Conservation (phyloP, 2,797 vertebrate genomes). For the Malacoctenus gilli region DNA sequence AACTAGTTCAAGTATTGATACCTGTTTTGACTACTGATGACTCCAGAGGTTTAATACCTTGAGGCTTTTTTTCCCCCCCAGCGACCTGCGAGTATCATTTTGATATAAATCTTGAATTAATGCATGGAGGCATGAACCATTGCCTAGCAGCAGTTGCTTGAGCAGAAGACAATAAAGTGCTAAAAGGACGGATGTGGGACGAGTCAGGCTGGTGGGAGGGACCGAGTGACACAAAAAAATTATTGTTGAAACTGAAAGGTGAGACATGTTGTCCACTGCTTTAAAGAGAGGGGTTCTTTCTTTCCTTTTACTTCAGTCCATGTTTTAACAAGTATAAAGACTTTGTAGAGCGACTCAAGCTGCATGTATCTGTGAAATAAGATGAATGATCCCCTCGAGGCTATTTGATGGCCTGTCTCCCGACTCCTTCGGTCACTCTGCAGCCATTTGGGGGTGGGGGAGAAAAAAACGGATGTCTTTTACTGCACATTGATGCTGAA, state of each 20-base stretch:
- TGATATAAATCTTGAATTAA: slow-evolving; percentile 53
- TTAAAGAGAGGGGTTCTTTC: slow-evolving; percentile 20
- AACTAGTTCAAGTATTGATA: slow-evolving; percentile 41
- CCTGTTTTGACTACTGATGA: slow-evolving; percentile 34
- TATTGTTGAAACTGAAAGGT: slow-evolving; percentile 13
- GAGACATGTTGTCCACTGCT: slow-evolving; percentile 4
- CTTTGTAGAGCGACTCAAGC: slow-evolving; percentile 18
- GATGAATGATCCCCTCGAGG: slow-evolving; percentile 5
- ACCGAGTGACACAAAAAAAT: slow-evolving; percentile 4
- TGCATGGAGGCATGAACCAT: slow-evolving; percentile 56
- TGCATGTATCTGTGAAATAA: slow-evolving; percentile 1
- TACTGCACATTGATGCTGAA: slow-evolving; percentile 29
- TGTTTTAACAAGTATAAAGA: slow-evolving; percentile 14
- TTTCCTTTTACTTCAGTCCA: slow-evolving; percentile 25
- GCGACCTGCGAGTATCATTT: slow-evolving; percentile 41
- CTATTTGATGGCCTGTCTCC: slow-evolving; percentile 22
- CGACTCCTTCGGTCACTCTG: slow-evolving; percentile 18
- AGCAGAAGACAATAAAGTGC: slow-evolving; percentile 31
- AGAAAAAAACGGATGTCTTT: slow-evolving; percentile 6
- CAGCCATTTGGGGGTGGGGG: slow-evolving; percentile 6
- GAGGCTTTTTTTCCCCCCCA: slow-evolving; percentile 14
- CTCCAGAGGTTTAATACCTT: slow-evolving; percentile 41
- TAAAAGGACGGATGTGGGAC: slow-evolving; percentile 3
- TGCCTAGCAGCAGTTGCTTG: slow-evolving; percentile 52
- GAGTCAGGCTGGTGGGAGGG: slow-evolving; percentile 5